Percentiles rank a stretch among this genome's conserved stretches.
Evolutionary conservation across 2,113 vertebrate genomes (phyloP).

Genomic region (Sardina pilchardus): DNA sequence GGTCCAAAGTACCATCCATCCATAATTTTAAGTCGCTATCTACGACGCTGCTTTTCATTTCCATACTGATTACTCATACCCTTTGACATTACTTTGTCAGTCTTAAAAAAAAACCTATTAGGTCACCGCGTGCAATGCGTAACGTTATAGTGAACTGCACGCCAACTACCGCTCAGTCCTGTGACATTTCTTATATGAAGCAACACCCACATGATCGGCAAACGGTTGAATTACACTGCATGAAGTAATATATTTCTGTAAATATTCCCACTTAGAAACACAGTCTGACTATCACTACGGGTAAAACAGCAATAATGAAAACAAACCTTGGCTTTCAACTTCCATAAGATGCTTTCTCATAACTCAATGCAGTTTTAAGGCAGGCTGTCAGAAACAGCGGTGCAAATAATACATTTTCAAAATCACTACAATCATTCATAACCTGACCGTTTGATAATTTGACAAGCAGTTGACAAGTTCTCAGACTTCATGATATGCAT

Average conservation of each 20-base stretch:
- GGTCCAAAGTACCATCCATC: too few species aligned
- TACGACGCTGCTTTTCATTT: not conserved
- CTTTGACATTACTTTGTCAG: not conserved
- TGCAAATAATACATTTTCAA: not conserved
- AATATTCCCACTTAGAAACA: not conserved
- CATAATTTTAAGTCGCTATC: not conserved
- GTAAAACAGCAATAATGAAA: too few species aligned
- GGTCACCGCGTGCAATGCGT: not conserved
- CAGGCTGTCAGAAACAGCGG: not conserved
- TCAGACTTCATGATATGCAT: not conserved
- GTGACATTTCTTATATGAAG: not conserved
- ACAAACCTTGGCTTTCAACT: not conserved
- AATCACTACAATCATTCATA: not conserved
- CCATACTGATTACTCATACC: not conserved
- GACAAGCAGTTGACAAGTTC: not conserved
- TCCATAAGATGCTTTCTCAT: not conserved
- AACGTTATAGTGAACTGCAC: too few species aligned
- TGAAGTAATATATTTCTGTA: not conserved
- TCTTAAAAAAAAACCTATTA: not conserved
- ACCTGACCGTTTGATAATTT: not conserved
- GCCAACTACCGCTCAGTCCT: not conserved
- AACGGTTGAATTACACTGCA: not conserved
- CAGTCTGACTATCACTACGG: not conserved
- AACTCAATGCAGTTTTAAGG: not conserved
- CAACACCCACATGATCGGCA: not conserved